phyloP scores from a whole-genome alignment of 2,113 vertebrate genomes.

The Eidolon helvum region DNA sequence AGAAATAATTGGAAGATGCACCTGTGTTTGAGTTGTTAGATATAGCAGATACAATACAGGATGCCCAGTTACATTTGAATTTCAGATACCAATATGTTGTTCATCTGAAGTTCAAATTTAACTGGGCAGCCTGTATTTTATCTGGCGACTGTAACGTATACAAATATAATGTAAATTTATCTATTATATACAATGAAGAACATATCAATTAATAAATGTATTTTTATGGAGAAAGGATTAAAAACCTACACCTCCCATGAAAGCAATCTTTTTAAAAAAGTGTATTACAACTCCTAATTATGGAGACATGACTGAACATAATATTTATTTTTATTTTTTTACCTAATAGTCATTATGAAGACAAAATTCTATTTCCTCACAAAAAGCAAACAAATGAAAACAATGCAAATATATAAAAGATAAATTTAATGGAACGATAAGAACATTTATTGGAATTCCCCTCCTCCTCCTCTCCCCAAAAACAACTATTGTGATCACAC shows the following conservation, averaged over 20 bases:
- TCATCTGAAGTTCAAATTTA: slow-evolving; percentile 20
- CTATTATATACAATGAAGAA: background rate
- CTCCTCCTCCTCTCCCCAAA: background rate
- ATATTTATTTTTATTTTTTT: background rate
- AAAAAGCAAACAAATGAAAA: slow-evolving; percentile 9
- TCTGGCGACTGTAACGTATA: background rate
- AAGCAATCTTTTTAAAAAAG: background rate
- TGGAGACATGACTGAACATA: background rate
- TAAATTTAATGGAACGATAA: background rate
- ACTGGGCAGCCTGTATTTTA: background rate
- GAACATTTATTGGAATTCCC: background rate
- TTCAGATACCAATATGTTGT: background rate
- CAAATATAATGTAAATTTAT: slow-evolving; percentile 13
- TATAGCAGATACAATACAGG: background rate
- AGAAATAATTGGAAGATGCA: background rate
- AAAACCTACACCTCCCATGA: background rate
- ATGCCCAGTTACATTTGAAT: background rate
- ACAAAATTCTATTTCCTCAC: slow-evolving; percentile 22
- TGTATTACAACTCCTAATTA: background rate
- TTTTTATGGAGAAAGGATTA: background rate
- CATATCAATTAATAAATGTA: background rate
- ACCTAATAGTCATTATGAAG: background rate
- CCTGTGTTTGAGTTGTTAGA: background rate
- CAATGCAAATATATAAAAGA: background rate
- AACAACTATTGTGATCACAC: background rate